These are phyloP conservation scores for Sternarchorhynchus goeldii DNA, from an alignment of 2,797 vertebrate species.

Conservation along the genomic window DNA sequence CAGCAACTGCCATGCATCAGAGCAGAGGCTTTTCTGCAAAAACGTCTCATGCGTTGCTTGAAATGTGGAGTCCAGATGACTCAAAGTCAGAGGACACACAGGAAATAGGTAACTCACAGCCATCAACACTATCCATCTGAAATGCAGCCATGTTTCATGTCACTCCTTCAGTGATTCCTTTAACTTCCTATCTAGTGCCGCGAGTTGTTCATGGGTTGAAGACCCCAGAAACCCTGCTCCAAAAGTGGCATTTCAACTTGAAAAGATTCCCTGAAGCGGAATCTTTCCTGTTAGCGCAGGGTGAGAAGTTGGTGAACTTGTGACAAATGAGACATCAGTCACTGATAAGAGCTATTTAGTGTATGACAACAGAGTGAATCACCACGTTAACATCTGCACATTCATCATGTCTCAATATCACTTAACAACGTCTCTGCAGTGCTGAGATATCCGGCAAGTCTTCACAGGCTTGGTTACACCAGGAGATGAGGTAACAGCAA, in stretches of 20 bases:
- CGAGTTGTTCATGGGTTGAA: not conserved
- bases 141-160: not conserved
- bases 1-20: conserved; percentile 9
- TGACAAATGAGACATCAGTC: conserved; percentile 43
- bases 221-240: not conserved
- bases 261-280: not conserved
- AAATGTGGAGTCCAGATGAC: not conserved
- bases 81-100: not conserved
- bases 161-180: not conserved
- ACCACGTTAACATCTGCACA: conserved; percentile 66
- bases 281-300: conserved; percentile 16
- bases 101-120: not conserved
- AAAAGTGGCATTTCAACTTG: not conserved
- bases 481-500: conserved; percentile 21
- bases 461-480: conserved; percentile 50
- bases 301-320: conserved; percentile 39
- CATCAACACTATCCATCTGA: not conserved
- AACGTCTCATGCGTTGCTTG: not conserved
- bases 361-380: conserved; percentile 65
- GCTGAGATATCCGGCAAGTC: conserved; percentile 65
- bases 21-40: not conserved
- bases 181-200: not conserved
- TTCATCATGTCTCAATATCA: conserved; percentile 65
- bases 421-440: conserved; percentile 67
- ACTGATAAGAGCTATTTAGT: conserved; percentile 67